Base-by-base conservation (phyloP, 2,797 vertebrate genomes). In the Helostoma temminkii region DNA sequence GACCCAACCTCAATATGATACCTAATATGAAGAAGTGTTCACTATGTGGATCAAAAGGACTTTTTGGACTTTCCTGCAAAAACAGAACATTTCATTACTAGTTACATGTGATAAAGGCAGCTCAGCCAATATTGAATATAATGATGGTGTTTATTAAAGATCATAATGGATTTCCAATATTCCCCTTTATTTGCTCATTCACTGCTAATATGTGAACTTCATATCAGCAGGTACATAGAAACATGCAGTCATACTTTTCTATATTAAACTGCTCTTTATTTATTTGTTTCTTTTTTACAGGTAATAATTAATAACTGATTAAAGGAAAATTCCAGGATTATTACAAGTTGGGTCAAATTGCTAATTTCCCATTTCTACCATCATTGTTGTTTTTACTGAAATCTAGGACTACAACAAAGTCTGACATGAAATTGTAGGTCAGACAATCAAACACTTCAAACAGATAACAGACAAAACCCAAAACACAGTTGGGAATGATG, bases 1-100 rank as follows among this genome's bases (percentile, higher is more conserved):
- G 53, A 80, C 57, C 46, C 24, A 32, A 41, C 24, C 52, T 63
- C 6, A n/a, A n/a, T n/a, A n/a, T n/a, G n/a, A n/a, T n/a, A n/a
- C 32, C 39, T 43, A 55, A 46, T 24, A 62, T 58, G 39, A n/a
- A n/a, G n/a, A n/a, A 18, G 49, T 56, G 49, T 66, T 77, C 70
- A 79, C 58, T 34, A 52, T 79, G 66, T 83, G 73, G 70, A 81
- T 66, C 42, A 45, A 61, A 57, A 46, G n/a, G 43, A 75, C 22
- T 50, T 73, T 73, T 50, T 15, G 18, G 49, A 66, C 43, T 71
- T 55, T 63, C 24, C 28, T 37, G 52, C 26, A 58, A 37, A 59
- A 26, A 50, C n/a, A 8, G 14, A 54, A 65, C 32, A 52, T 70
- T 25, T 59, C 9, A 1, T 71, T 58, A 32, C 46, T 30, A 41